phyloP scores from a whole-genome alignment of 37 sponge, comb jelly and placozoan species.

The Axinella damicornis region DNA sequence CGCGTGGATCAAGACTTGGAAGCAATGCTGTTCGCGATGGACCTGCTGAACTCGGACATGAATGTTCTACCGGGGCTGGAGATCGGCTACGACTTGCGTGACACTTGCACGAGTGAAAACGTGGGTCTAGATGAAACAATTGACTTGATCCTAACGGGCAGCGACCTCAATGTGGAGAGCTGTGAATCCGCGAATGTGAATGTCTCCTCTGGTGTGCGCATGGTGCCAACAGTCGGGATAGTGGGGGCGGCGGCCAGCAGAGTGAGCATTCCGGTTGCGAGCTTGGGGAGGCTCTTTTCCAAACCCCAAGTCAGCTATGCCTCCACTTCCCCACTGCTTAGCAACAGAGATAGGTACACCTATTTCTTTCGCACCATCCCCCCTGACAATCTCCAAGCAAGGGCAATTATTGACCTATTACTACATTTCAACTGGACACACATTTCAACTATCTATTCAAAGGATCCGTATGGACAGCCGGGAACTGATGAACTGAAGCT shows the following conservation, averaged over 20 bases:
- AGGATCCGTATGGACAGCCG: slow-evolving; percentile 46
- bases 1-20: slow-evolving; percentile 67
- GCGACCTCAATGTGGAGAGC: not conserved
- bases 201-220: too few species aligned
- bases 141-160: slow-evolving; percentile 26
- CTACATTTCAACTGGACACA: slow-evolving; percentile 54
- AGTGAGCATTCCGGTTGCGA: slow-evolving; percentile 54
- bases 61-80: slow-evolving; percentile 50
- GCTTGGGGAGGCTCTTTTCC: slow-evolving; percentile 54
- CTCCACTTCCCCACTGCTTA: slow-evolving; percentile 57
- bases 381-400: slow-evolving; percentile 75
- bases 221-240: not conserved
- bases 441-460: slow-evolving; percentile 25
- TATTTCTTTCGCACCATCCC: slow-evolving; percentile 79
- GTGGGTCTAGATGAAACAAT: slow-evolving; percentile 66
- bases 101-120: slow-evolving; percentile 66
- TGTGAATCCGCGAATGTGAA: not conserved
- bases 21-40: slow-evolving; percentile 78
- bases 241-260: slow-evolving; percentile 72
- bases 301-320: slow-evolving; percentile 78
- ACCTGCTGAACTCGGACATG: slow-evolving; percentile 52
- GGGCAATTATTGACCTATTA: slow-evolving; percentile 70
- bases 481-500: slow-evolving; percentile 32
- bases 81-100: slow-evolving; percentile 79
- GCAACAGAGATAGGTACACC: slow-evolving; percentile 61